Conservation (phyloP, 2,113 vertebrate species). For the Chaenogobius annularis region DNA sequence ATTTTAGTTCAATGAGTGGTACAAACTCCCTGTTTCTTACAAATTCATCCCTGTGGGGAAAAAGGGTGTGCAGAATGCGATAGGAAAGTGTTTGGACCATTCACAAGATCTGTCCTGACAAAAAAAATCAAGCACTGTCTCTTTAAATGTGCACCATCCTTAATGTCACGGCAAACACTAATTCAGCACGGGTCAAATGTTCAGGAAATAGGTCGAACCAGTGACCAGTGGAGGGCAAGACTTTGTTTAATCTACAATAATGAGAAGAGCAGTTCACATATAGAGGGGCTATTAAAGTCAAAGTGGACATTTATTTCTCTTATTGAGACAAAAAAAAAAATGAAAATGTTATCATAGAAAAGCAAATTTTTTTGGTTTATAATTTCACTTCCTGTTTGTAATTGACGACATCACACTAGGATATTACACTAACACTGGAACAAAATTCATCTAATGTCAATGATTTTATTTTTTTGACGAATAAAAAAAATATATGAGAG, state of each 20-base stretch:
- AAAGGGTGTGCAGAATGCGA: background rate
- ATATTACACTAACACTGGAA: no score
- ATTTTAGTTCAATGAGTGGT: no score
- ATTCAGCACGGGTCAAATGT: constrained; percentile 32
- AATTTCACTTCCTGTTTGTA: no score
- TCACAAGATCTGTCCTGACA: background rate
- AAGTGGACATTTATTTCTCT: background rate
- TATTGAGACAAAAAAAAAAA: no score
- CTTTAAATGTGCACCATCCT: constrained; percentile 12
- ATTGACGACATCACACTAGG: no score
- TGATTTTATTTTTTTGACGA: no score
- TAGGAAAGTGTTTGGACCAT: background rate
- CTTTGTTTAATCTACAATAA: constrained; percentile 19
- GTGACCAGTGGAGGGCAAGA: background rate
- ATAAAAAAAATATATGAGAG: no score
- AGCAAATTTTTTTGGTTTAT: no score
- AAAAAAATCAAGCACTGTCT: constrained; percentile 31
- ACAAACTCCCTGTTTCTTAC: no score
- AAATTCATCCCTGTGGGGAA: no score
- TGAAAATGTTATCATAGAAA: no score
- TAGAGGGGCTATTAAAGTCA: constrained; percentile 6
- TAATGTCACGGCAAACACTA: constrained; percentile 32
- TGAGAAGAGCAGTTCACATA: constrained; percentile 3
- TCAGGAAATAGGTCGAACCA: constrained; percentile 20
- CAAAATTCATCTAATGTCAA: no score